Evolutionary conservation across 2,797 vertebrate species (phyloP).

Genomic region (Sebastes minor): DNA sequence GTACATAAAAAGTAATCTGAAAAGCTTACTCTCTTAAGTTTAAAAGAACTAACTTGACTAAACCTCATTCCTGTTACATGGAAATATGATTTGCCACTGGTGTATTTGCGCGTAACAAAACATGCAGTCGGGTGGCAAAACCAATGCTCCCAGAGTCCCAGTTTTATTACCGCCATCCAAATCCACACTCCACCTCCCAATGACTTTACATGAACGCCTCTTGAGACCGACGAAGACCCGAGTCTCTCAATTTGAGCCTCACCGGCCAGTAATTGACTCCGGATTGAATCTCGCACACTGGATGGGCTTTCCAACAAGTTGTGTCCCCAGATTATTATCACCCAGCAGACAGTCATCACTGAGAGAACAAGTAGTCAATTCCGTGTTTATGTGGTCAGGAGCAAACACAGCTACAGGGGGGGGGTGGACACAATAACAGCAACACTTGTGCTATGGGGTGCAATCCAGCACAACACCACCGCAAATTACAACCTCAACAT

Average conservation of each 20-base stretch:
- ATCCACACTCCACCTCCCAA: background rate
- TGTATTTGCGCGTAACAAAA: background rate
- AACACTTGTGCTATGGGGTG: background rate
- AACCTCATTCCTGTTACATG: background rate
- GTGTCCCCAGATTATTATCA: slow-evolving; percentile 31
- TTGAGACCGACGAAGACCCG: background rate
- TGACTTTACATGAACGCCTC: background rate
- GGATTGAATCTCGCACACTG: slow-evolving; percentile 16
- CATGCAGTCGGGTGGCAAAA: background rate
- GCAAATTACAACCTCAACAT: background rate
- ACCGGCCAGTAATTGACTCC: slow-evolving; percentile 22
- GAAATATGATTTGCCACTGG: background rate
- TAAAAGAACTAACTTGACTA: no score
- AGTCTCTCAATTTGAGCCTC: background rate
- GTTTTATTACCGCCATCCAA: slow-evolving; percentile 4
- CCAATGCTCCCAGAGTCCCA: background rate
- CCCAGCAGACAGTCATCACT: background rate
- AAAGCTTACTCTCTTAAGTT: no score
- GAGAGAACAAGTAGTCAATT: background rate
- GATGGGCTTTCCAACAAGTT: slow-evolving; percentile 25
- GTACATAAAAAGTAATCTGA: no score
- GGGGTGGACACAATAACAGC: background rate
- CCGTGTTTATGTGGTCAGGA: background rate
- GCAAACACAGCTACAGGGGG: background rate
- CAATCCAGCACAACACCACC: background rate